Percentiles rank a stretch among this genome's conserved stretches.
These are phyloP conservation scores for Congeria kusceri DNA, from an alignment of 2,888 invertebrate genomes.

Conservation along the genomic window DNA sequence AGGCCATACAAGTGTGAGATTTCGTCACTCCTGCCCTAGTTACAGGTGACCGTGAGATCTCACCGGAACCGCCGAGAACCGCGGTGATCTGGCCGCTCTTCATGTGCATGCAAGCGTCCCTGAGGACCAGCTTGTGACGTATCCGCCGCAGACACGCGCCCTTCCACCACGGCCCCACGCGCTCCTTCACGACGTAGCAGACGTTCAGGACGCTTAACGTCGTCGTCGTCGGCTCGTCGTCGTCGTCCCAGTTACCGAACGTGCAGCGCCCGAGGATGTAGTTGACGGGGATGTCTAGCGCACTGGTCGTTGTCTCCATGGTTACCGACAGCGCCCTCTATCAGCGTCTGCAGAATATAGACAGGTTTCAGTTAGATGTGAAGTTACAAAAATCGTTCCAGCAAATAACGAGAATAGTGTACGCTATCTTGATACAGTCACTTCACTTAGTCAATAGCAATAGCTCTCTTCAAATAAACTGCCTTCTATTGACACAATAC, in stretches of 20 bases:
- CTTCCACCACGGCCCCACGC: conserved; percentile 78
- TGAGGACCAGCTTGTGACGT: conserved; percentile 73
- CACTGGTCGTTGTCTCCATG: conserved; percentile 59
- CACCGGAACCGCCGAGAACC: conserved; percentile 79
- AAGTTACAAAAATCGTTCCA: too few relatives aligned
- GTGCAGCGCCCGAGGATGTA: conserved; percentile 66
- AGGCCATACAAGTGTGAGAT: too few relatives aligned
- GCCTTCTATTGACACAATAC: too few relatives aligned
- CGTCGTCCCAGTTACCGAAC: conserved; percentile 69
- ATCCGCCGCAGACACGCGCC: conserved; percentile 72
- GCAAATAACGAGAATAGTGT: background rate
- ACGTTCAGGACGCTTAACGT: conserved; percentile 67
- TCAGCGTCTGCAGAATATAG: too few relatives aligned
- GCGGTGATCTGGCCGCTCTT: conserved; percentile 75
- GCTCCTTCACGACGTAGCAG: conserved; percentile 70
- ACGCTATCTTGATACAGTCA: background rate
- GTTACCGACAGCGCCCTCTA: background rate
- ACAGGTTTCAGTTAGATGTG: too few relatives aligned
- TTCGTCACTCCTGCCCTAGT: too few relatives aligned
- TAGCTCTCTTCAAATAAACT: too few relatives aligned
- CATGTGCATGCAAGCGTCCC: conserved; percentile 73
- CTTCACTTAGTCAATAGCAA: background rate
- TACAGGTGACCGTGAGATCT: too few relatives aligned
- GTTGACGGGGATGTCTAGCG: conserved; percentile 63
- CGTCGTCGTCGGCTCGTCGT: conserved; percentile 54